These are phyloP conservation scores for Trematomus bernacchii DNA, from an alignment of 2,797 vertebrate genomes.

Conservation along the genomic window DNA sequence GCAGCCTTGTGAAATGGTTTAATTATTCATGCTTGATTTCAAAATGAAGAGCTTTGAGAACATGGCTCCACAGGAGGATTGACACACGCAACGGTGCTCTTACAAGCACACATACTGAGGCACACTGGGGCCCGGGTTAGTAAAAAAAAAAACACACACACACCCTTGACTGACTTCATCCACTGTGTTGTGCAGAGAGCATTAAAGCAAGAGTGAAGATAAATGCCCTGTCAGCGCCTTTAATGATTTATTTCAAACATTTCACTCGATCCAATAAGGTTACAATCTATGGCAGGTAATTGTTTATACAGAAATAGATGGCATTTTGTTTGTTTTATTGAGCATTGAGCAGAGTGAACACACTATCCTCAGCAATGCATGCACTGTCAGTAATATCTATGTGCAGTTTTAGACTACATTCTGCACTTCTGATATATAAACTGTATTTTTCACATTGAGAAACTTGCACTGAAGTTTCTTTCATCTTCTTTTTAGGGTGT, in stretches of 20 bases:
- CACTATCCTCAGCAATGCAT: constrained; percentile 69
- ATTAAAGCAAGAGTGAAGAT: constrained; percentile 84
- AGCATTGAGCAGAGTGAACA: constrained; percentile 75
- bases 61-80: constrained; percentile 83
- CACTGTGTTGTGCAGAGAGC: constrained; percentile 78
- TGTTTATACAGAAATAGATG: constrained; percentile 79
- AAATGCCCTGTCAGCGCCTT: constrained; percentile 86
- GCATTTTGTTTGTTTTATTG: constrained; percentile 81
- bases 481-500: constrained; percentile 11
- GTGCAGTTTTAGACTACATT: constrained; percentile 40
- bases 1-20: constrained; percentile 85
- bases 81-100: constrained; percentile 82
- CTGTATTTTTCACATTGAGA: constrained; percentile 7
- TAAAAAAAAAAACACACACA: constrained; percentile 48
- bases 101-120: constrained; percentile 82
- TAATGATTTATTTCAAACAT: constrained; percentile 88
- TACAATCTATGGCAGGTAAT: constrained; percentile 83
- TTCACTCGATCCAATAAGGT: constrained; percentile 82
- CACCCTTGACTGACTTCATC: constrained; percentile 81
- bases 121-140: constrained; percentile 61
- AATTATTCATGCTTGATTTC: constrained; percentile 89
- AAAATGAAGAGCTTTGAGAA: constrained; percentile 87
- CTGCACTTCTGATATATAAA: constrained; percentile 8
- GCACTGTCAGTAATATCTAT: constrained; percentile 73
- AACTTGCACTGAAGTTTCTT: constrained; percentile 2